Percentiles rank a stretch among this genome's conserved stretches.
Evolutionary conservation across 2,113 vertebrate species (phyloP).

Genomic region (Puma concolor): DNA sequence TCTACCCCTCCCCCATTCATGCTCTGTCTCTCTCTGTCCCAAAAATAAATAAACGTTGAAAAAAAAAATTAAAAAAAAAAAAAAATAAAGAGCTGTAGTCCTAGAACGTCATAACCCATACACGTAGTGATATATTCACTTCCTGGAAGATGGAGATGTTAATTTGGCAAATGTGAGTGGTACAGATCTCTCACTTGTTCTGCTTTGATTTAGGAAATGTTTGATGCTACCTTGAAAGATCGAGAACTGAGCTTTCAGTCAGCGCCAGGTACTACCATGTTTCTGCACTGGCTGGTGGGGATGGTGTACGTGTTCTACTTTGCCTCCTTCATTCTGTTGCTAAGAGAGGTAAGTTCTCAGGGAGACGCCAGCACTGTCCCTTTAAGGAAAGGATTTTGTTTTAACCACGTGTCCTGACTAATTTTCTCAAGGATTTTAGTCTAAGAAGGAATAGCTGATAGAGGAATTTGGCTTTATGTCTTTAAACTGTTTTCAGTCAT

Average conservation of each 20-base stretch:
- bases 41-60: too few species aligned
- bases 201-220: constrained; percentile 92
- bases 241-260: constrained; percentile 96
- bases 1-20: too few species aligned
- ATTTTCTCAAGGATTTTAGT: not conserved
- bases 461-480: not conserved
- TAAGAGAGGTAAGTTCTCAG: constrained; percentile 91
- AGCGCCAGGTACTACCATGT: constrained; percentile 97
- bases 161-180: not conserved
- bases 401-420: not conserved
- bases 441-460: not conserved
- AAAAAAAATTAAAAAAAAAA: too few species aligned
- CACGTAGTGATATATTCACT: not conserved
- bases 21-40: too few species aligned
- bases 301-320: constrained; percentile 99
- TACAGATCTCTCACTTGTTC: not conserved
- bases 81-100: not conserved
- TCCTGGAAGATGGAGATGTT: not conserved
- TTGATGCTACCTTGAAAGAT: constrained; percentile 96
- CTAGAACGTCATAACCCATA: not conserved
- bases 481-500: constrained; percentile 18
- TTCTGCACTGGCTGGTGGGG: constrained; percentile 97
- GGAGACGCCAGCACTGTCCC: not conserved
- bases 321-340: constrained; percentile 97
- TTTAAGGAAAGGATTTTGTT: not conserved